Evolutionary conservation across 1,140 invertebrate genomes (phyloP), one percentile per base, ranked within the genome.

Genomic region (Nephila pilipes): DNA sequence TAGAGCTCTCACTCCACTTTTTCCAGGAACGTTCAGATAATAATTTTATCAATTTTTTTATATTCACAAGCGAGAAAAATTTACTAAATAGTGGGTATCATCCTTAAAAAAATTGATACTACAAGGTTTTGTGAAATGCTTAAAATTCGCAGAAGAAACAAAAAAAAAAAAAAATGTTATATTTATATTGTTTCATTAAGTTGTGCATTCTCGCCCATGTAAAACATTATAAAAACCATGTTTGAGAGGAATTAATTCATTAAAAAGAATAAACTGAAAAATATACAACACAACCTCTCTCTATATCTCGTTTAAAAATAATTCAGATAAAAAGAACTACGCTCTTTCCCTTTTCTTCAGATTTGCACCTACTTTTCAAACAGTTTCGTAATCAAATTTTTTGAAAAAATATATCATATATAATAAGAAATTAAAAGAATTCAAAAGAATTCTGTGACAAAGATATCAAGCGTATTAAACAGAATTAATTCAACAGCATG

Each of bases 1-100:
- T 87, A 87, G 57, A 87, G 36, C 79, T 29, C 88, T 93, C 92
- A 94, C 92, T 93, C 93, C 87, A 79, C 54, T 90, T 93, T 93
- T 54, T 85, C n/a, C 22, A 87, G 25, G 87, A 93, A 90, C 93
- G 90, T 81, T 87, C 63, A 25, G 36, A 92, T 69, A 85, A 92
- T 92, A 85, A 85, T 92, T 93, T 79, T 32, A n/a, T 2, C 63
- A 8, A 63, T 60, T 93, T 93, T 92, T 93, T 58, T 36, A 10
- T 32, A 4, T 18, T 79, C 25, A 79, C 10, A 18, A 79, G 18
- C 29, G 32, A 22, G 69, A 79, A 20, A 87, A 58, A 16, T 38
- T 91, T 93, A 29, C 60, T 58, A 18, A 54, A 75, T n/a, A 69
- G 16, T 29, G 38, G 29, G 32, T 85, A 29, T 46, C 75, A 57